A percentile compares a stretch with the other conserved stretches of the same genome.
Conservation (phyloP, 2,113 vertebrate species). For the Ornithorhynchus anatinus region DNA sequence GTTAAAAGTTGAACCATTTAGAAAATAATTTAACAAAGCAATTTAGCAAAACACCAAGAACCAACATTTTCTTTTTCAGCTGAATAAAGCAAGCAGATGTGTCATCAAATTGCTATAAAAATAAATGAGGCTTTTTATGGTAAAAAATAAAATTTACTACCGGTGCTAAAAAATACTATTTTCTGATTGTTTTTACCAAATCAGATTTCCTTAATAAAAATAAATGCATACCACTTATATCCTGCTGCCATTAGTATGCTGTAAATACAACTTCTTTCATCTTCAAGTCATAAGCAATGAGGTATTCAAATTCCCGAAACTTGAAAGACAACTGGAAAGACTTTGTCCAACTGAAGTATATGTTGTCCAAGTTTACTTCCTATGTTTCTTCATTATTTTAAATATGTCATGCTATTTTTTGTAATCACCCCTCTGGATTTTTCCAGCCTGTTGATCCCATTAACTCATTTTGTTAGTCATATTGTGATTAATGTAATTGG, state of each 20-base stretch:
- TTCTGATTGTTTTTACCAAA: constrained; percentile 71
- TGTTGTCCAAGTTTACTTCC: background rate
- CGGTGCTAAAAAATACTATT: constrained; percentile 67
- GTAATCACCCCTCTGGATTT: constrained; percentile 11
- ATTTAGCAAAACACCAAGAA: constrained; percentile 81
- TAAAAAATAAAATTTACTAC: constrained; percentile 78
- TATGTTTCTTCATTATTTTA: background rate
- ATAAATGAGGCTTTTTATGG: constrained; percentile 81
- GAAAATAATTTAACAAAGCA: constrained; percentile 85
- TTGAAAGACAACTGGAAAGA: background rate
- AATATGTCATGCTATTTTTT: constrained; percentile 7
- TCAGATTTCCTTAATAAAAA: constrained; percentile 73
- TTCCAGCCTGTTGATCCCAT: background rate
- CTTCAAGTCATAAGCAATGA: constrained; percentile 51
- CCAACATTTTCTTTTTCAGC: constrained; percentile 77
- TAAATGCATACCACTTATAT: constrained; percentile 63
- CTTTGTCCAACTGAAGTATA: background rate
- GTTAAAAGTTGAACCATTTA: constrained; percentile 89
- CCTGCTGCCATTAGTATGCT: constrained; percentile 52
- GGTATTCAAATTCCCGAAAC: background rate
- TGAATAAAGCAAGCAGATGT: constrained; percentile 83
- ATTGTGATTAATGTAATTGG: no score
- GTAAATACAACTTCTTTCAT: constrained; percentile 65
- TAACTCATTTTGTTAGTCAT: constrained; percentile 5
- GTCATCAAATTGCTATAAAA: constrained; percentile 82